A percentile compares a stretch with the other conserved stretches of the same genome.
Conservation (phyloP, 2,888 invertebrate species). For the Orgyia antiqua region DNA sequence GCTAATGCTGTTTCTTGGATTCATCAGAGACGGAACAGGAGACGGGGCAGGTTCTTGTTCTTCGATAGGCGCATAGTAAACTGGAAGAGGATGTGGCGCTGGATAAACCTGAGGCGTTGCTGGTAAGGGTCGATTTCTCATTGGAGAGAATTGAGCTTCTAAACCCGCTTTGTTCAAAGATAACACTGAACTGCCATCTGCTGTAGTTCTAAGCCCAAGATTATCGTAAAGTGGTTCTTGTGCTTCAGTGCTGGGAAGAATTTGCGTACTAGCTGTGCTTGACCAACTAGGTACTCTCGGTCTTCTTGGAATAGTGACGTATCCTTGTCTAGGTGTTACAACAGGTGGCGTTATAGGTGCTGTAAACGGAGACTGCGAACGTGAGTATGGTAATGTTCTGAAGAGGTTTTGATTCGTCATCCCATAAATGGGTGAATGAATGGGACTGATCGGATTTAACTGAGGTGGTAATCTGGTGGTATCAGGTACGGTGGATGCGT, state of each 20-base stretch:
- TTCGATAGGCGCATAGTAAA: constrained; percentile 74
- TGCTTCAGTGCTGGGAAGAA: constrained; percentile 70
- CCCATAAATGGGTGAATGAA: constrained; percentile 82
- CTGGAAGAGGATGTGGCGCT: constrained; percentile 59
- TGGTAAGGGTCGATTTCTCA: constrained; percentile 81
- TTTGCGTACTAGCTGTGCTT: constrained; percentile 78
- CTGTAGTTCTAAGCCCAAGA: constrained; percentile 89
- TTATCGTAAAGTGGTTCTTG: constrained; percentile 92
- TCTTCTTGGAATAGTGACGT: constrained; percentile 91
- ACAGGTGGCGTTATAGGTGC: constrained; percentile 80
- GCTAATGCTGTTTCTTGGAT: constrained; percentile 70
- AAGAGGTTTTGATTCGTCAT: constrained; percentile 81
- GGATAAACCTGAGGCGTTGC: constrained; percentile 77
- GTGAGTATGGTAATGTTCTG: constrained; percentile 88
- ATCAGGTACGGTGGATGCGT: constrained; percentile 88
- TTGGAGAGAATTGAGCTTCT: constrained; percentile 72
- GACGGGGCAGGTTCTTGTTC: constrained; percentile 72
- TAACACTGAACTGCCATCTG: constrained; percentile 89
- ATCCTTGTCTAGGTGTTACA: constrained; percentile 86
- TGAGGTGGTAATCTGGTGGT: constrained; percentile 80
- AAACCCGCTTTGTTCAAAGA: constrained; percentile 86
- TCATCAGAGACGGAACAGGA: constrained; percentile 62
- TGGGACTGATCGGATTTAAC: constrained; percentile 80
- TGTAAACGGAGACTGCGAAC: constrained; percentile 87
- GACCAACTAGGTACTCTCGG: constrained; percentile 92